Percentiles rank a stretch among this genome's conserved stretches.
Evolutionary conservation across 2,113 vertebrate species (phyloP).

Genomic region (Probosciger aterrimus): DNA sequence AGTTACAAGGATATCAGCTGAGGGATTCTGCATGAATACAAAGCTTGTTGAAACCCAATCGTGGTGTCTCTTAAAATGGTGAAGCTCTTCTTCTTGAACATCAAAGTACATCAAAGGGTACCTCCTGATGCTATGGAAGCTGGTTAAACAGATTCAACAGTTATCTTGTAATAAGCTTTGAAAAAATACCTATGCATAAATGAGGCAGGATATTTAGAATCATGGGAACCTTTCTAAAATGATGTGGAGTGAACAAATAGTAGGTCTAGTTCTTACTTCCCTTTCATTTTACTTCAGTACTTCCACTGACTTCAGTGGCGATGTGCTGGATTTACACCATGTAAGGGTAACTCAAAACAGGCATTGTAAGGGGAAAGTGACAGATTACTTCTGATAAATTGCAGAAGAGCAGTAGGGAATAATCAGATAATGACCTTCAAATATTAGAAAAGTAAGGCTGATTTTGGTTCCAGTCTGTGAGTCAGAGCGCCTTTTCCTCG

Average conservation of each 20-base stretch:
- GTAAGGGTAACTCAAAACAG: background rate
- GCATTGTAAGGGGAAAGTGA: background rate
- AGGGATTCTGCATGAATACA: background rate
- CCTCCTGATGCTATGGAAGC: background rate
- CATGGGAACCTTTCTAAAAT: slow-evolving; percentile 2
- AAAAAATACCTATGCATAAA: slow-evolving; percentile 17
- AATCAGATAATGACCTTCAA: background rate
- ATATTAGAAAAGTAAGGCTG: background rate
- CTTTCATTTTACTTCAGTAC: background rate
- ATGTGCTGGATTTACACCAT: background rate
- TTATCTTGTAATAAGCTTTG: slow-evolving; percentile 40
- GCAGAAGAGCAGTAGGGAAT: background rate
- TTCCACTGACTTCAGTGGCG: background rate
- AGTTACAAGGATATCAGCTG: background rate
- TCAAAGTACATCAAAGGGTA: slow-evolving; percentile 41
- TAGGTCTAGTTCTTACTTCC: background rate
- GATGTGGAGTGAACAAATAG: background rate
- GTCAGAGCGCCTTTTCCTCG: background rate
- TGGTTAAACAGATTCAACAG: slow-evolving; percentile 48
- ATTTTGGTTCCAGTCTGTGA: background rate
- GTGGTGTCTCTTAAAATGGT: background rate
- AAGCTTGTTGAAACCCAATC: background rate
- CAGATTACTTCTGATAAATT: slow-evolving; percentile 1
- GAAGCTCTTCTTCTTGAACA: slow-evolving; percentile 24
- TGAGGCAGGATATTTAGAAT: slow-evolving; percentile 17